Conservation (phyloP, 2,113 vertebrate species). For the Seriola aureovittata region DNA sequence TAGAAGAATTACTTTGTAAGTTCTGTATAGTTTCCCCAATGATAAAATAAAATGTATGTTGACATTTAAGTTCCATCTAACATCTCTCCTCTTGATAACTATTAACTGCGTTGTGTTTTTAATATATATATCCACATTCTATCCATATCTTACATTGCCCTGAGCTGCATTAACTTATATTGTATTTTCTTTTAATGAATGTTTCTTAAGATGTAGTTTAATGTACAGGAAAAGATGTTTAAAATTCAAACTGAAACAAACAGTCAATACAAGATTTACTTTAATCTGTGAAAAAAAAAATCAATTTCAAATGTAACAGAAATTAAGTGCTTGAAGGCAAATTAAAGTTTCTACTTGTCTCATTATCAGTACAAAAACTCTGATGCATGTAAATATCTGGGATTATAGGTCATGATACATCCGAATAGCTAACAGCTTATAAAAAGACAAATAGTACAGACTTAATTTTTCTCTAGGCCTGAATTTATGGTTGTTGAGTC, state of each 20-base stretch:
- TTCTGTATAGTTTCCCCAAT: not conserved
- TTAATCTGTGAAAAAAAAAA: constrained; percentile 17
- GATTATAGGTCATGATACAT: not conserved
- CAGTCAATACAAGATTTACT: constrained; percentile 3
- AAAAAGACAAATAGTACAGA: constrained; percentile 1
- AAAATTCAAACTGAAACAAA: constrained; percentile 2
- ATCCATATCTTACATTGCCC: not conserved
- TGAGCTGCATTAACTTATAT: not conserved
- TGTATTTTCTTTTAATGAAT: not conserved
- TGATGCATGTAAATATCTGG: not conserved
- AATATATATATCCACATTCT: not conserved
- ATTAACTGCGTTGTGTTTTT: not conserved
- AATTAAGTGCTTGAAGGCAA: constrained; percentile 31
- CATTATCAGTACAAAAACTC: constrained; percentile 16
- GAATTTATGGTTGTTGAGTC: not conserved
- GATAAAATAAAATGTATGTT: not conserved
- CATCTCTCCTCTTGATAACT: not conserved
- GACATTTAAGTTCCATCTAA: not conserved
- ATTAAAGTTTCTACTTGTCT: constrained; percentile 23
- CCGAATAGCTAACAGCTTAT: not conserved
- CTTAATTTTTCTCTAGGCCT: not conserved
- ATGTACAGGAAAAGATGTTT: not conserved
- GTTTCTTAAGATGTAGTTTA: not conserved
- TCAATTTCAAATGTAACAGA: not conserved
- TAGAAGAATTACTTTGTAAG: not conserved